phyloP scores from a whole-genome alignment of 92 coral and sea anemone species.

The Paramuricea clavata region DNA sequence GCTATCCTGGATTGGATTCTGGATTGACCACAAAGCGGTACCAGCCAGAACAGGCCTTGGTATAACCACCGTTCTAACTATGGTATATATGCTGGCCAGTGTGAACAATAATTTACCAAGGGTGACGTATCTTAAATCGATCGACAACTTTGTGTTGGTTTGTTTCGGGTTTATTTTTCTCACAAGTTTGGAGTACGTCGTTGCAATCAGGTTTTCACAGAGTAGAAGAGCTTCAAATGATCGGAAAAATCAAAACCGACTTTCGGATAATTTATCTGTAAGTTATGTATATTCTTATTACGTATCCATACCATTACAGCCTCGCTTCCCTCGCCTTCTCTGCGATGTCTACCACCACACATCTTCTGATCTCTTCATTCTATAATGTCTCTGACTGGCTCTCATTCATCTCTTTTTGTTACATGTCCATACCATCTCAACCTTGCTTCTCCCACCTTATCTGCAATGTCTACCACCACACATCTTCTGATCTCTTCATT shows the following conservation, averaged over 20 bases:
- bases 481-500: no score
- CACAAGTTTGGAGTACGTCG: slow-evolving; percentile 90
- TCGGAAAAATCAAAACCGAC: neutral
- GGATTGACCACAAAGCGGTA: slow-evolving; percentile 88
- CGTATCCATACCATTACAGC: no score
- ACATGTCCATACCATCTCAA: no score
- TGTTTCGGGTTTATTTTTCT: slow-evolving; percentile 94
- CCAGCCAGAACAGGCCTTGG: slow-evolving; percentile 93
- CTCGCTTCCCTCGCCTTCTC: no score
- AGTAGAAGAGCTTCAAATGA: slow-evolving; percentile 62
- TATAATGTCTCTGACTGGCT: no score
- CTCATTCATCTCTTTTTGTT: no score
- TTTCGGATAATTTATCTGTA: slow-evolving; percentile 52
- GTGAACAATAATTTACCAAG: slow-evolving; percentile 92
- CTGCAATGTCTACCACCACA: no score
- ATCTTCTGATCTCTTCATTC: no score
- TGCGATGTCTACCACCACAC: no score
- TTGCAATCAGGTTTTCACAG: slow-evolving; percentile 80
- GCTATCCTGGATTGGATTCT: slow-evolving; percentile 88
- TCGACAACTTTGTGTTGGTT: slow-evolving; percentile 88
- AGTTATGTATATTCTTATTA: neutral
- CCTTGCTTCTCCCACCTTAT: no score
- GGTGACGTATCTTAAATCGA: slow-evolving; percentile 94
- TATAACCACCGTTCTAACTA: slow-evolving; percentile 88
- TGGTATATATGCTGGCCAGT: slow-evolving; percentile 94